A percentile compares a stretch with the other conserved stretches of the same genome.
Evolutionary conservation across 2,888 invertebrate species (phyloP).

Genomic region (Papilio demoleus): DNA sequence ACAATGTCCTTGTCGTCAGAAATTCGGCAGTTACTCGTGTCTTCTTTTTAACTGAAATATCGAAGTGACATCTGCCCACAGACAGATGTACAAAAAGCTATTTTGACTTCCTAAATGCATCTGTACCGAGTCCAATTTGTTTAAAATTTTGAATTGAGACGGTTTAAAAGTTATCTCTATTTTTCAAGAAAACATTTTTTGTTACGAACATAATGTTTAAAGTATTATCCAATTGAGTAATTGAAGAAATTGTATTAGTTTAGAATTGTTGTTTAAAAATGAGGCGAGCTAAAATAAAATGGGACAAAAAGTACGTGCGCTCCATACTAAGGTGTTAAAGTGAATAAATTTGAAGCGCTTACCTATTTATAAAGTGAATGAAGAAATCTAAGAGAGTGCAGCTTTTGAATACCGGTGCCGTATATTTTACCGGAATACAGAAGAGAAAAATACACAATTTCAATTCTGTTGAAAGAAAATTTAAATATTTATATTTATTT

Average conservation of each 20-base stretch:
- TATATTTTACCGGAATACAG: conserved; percentile 12
- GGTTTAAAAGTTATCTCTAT: neutral
- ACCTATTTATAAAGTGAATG: conserved; percentile 29
- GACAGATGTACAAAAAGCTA: too few relatives aligned
- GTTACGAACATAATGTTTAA: neutral
- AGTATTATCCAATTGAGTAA: neutral
- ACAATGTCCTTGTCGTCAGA: too few relatives aligned
- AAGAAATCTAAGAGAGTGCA: conserved; percentile 32
- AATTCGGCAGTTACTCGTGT: too few relatives aligned
- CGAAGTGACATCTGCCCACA: too few relatives aligned
- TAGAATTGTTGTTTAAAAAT: conserved; percentile 24
- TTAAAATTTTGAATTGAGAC: neutral
- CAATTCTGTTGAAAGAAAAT: neutral
- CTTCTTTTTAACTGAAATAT: too few relatives aligned
- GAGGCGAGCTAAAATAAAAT: conserved; percentile 24
- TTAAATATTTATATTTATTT: neutral
- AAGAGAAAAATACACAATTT: neutral
- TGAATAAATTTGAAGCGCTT: conserved; percentile 32
- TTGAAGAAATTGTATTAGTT: neutral
- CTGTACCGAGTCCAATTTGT: too few relatives aligned
- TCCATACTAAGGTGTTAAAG: conserved; percentile 29
- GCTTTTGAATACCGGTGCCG: conserved; percentile 12
- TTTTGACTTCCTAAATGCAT: too few relatives aligned
- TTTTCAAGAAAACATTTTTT: neutral
- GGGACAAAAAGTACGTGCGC: conserved; percentile 19